Percentiles rank a stretch among this genome's conserved stretches.
Evolutionary conservation across 2,888 invertebrate species (phyloP).

Genomic region (Smittia sp.): DNA sequence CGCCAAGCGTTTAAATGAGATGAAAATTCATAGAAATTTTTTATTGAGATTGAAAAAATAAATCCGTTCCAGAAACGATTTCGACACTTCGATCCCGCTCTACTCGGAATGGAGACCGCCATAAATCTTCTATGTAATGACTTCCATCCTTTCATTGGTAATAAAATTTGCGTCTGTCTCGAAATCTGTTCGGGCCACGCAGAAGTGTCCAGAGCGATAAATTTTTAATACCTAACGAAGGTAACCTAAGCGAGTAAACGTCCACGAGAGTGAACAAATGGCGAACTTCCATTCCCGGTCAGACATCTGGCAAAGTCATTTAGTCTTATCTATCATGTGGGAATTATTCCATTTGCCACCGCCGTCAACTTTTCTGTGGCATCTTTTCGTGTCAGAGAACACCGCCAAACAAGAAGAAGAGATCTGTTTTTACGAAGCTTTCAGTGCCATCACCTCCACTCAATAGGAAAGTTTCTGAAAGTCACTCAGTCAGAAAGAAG

Average conservation of each 20-base stretch:
- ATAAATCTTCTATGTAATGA: background rate
- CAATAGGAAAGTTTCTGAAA: background rate
- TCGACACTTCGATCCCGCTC: no score
- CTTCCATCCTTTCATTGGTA: background rate
- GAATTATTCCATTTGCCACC: conserved; percentile 9
- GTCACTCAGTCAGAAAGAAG: background rate
- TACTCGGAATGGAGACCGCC: no score
- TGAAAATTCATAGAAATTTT: no score
- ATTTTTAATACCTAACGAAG: no score
- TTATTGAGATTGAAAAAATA: no score
- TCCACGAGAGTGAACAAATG: background rate
- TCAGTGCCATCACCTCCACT: background rate
- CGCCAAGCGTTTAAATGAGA: no score
- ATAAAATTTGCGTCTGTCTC: background rate
- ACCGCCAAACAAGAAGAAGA: background rate
- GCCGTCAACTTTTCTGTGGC: background rate
- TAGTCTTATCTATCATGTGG: background rate
- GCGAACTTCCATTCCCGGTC: background rate
- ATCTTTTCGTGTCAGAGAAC: background rate
- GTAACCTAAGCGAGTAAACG: no score
- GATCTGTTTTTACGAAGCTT: background rate
- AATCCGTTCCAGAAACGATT: no score
- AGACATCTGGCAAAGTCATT: background rate
- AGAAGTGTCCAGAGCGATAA: background rate
- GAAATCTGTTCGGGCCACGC: background rate